These are phyloP conservation scores for Ammodytes marinus DNA, from an alignment of 2,113 vertebrate species.

Conservation along the genomic window DNA sequence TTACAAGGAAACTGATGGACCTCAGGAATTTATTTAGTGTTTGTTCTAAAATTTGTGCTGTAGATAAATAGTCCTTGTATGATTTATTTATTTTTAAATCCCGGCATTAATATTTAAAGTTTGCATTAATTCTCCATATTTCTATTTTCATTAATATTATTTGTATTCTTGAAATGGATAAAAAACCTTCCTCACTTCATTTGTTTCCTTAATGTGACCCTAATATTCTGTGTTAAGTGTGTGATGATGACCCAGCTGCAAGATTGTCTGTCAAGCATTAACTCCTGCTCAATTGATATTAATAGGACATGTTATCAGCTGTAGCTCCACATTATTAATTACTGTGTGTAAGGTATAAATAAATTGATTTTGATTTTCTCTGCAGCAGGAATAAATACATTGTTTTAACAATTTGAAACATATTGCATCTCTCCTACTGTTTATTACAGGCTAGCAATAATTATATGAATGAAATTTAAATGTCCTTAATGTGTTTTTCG, in stretches of 20 bases:
- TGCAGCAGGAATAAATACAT: neutral
- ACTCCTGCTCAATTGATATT: neutral
- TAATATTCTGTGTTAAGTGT: no score
- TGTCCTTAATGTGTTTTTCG: slow-evolving; percentile 39
- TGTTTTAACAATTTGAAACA: slow-evolving; percentile 4
- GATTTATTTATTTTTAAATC: no score
- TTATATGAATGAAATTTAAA: slow-evolving; percentile 52
- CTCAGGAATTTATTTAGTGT: no score
- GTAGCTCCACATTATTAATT: neutral
- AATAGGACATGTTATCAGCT: slow-evolving; percentile 6
- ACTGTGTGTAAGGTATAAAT: neutral
- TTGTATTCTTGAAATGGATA: no score
- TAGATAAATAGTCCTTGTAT: no score
- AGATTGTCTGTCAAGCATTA: neutral
- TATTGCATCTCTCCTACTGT: neutral
- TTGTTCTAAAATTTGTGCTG: no score
- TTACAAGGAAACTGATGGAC: no score
- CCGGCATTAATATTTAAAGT: no score
- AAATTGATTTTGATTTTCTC: slow-evolving; percentile 12
- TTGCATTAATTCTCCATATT: no score
- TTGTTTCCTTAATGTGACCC: no score
- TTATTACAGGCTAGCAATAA: slow-evolving; percentile 21
- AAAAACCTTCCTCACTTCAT: no score
- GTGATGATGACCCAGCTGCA: neutral
- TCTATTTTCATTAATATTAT: no score